Base-by-base conservation (phyloP, 2,888 invertebrate genomes). In the Eledona agricola region DNA sequence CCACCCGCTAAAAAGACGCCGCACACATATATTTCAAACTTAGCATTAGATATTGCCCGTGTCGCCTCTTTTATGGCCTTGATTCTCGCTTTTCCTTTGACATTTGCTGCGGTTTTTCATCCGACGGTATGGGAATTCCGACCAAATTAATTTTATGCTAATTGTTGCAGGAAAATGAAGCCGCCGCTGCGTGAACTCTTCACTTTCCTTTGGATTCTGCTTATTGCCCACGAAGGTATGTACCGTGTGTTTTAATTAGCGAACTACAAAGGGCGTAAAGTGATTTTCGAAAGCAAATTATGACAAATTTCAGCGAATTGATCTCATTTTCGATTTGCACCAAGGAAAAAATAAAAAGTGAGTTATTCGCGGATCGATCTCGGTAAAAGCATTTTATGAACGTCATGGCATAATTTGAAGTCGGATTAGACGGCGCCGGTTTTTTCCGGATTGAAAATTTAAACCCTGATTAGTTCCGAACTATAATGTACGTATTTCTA, bases 131-230 rank as follows among this genome's bases (percentile, higher is more conserved):
- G 46, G 19, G 17, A 11, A 10, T 22, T 46, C 37, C 37, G 38
- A 38, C 37, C 49, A 38, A 38, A 46, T 11, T 20, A 16, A 28
- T 26, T 47, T 11, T 38, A 3, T 23, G 15, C 19, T 35, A 17
- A 56, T 61, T 61, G 59, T 64, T 64, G 20, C 64, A 64, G 64
- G 51, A 62, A 55, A 29, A 64, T 64, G 64, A 58, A 55, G 55
- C 42, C 40, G 26, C 38, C 35, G 20, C 55, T 54, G 55, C 50
- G 28, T 37, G 32, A 52, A 9, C 43, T 54, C 12, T 10, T 43
- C 2, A 10, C 22, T 7, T 4, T 62, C 13, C 17, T 12, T n/a
- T 10, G 12, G 12, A 4, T 57, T 15, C 13, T 59, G 11, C 7
- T 35, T 11, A 13, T 53, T 26, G 16, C 47, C n/a, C 7, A 51